Conservation (phyloP, 2,888 invertebrate species). For the Listrodromus nycthemerus region DNA sequence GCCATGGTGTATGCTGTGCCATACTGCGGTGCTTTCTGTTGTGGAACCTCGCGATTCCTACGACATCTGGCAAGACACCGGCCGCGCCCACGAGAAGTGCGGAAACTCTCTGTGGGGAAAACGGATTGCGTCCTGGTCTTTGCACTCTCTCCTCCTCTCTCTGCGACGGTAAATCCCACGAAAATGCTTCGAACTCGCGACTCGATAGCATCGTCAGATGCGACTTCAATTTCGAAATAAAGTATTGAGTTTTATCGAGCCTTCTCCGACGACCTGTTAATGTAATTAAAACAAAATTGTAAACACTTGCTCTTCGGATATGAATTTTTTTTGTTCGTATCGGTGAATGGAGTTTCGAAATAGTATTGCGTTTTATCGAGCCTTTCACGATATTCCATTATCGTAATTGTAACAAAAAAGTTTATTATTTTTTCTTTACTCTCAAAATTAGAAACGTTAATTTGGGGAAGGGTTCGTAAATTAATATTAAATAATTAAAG, state of each 20-base stretch:
- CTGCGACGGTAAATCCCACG: neutral
- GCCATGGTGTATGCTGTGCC: conserved; percentile 40
- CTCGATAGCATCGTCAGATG: neutral
- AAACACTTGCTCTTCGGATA: neutral
- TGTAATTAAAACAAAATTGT: neutral
- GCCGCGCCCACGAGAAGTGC: conserved; percentile 56
- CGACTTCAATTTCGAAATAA: neutral
- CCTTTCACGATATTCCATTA: neutral
- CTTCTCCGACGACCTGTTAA: neutral
- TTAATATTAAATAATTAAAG: no score
- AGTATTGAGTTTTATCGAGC: neutral
- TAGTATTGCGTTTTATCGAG: neutral
- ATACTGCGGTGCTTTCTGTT: conserved; percentile 58
- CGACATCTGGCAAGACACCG: conserved; percentile 68
- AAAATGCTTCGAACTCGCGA: neutral
- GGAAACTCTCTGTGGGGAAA: conserved; percentile 61
- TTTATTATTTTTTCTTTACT: no score
- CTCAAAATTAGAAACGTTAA: no score
- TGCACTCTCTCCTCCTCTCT: neutral
- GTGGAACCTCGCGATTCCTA: conserved; percentile 63
- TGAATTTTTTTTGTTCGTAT: neutral
- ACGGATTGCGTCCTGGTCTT: conserved; percentile 60
- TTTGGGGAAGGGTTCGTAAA: no score
- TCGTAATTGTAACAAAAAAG: neutral
- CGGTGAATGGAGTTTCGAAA: neutral